Evolutionary conservation across 2,797 vertebrate species (phyloP), one percentile per base, ranked within the genome.

Genomic region (Bucorvus abyssinicus): DNA sequence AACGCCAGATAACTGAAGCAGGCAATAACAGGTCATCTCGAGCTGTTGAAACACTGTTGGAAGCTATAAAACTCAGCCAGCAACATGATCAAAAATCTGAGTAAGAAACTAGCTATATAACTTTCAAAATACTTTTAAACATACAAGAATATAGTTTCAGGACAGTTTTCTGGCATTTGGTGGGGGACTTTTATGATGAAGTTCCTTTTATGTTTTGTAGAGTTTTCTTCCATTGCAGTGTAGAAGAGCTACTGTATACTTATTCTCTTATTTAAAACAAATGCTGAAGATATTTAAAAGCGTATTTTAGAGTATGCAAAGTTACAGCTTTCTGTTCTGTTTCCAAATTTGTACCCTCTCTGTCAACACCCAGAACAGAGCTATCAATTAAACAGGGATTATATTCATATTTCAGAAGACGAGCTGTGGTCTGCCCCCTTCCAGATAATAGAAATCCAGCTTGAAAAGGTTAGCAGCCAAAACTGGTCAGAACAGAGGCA

Each of bases 71-170:
- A 36, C 78, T 98, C 79, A 98, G 97, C 81, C 95, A 97, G 88
- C 93, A 73, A 90, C 93, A 98, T 87, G 97, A 98, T 78, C 98
- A 98, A 96, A 98, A 98, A 49, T 95, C 98, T 59, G 96, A 97
- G 98, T 99, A 97, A 98, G 98, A 90, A 90, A 53, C 45, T 47
- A 67, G 9, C 56, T 78, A 40, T 57, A 40, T 68, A 91, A 76
- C 29, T 90, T 88, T 42, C 20, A 82, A 56, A 93, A 69, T 2
- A 65, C 71, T 78, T 87, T 74, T 64, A 79, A 74, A 87, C 17
- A 34, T 29, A 67, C 15, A 29, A 29, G 2, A 76, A 60, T 55
- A 52, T 26, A 80, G 8, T 49, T 53, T 57, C 79, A 42, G 64
- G 69, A 13, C 22, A 30, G 9, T 5, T 17, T 87, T 55, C 78